A percentile compares a stretch with the other conserved stretches of the same genome.
Conservation (phyloP, 1,140 invertebrate species). For the Micrasema minimum region DNA sequence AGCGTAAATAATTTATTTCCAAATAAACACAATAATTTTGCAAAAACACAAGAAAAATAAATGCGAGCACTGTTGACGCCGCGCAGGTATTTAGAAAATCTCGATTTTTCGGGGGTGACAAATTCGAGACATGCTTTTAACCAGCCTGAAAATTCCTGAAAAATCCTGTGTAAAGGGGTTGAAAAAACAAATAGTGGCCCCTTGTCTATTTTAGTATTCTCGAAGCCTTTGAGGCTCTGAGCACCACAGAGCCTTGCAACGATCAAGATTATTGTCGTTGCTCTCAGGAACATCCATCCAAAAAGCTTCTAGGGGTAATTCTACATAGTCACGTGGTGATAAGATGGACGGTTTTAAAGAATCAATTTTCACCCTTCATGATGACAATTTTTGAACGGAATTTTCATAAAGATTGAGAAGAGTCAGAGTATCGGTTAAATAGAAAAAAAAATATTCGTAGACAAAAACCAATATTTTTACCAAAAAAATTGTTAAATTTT, state of each 20-base stretch:
- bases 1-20: too few relatives aligned
- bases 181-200: conserved; percentile 18
- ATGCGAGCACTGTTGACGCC: too few relatives aligned
- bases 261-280: conserved; percentile 17
- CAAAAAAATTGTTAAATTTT: too few relatives aligned
- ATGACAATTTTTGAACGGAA: conserved; percentile 1
- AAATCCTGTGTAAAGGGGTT: conserved; percentile 17
- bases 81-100: too few relatives aligned
- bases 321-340: conserved; percentile 20
- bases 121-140: too few relatives aligned
- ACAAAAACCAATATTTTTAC: too few relatives aligned
- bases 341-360: not conserved
- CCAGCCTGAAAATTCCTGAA: not conserved
- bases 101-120: too few relatives aligned
- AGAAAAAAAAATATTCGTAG: too few relatives aligned
- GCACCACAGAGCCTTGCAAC: conserved; percentile 24
- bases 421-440: too few relatives aligned
- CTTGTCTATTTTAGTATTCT: conserved; percentile 34
- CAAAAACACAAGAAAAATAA: too few relatives aligned
- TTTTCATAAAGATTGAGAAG: too few relatives aligned
- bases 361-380: conserved; percentile 22
- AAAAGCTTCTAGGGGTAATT: conserved; percentile 8
- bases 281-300: conserved; percentile 3
- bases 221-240: conserved; percentile 17
- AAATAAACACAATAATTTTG: too few relatives aligned